Evolutionary conservation across 2,888 invertebrate genomes (phyloP), one percentile per base, ranked within the genome.

Genomic region (Arrhopalites spinosus): DNA sequence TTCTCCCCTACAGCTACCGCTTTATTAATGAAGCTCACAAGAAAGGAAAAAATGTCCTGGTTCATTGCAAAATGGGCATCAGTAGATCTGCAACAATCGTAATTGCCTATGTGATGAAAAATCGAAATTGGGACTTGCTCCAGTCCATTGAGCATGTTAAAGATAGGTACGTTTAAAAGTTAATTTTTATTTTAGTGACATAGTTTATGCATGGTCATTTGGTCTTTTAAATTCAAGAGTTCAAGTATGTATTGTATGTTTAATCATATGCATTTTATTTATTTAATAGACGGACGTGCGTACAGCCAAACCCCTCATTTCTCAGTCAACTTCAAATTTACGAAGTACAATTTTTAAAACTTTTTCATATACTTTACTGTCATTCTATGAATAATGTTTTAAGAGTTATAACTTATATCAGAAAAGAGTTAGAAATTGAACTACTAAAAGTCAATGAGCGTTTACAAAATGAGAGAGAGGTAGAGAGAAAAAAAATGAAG

Each of bases 51-150:
- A 96, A 96, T 87, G 96, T 97, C 75, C 88, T 99, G 83, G 98
- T 99, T 70, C 98, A 99, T 86, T 99, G 99, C 87, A 98, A 98
- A 88, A 98, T 98, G 96, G 99, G 99, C 29, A 95, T 99, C 78
- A 97, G 97, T 86, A 89, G 98, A 79, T 98, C 98, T 23, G 98
- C 98, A 2, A 97, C 97, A 1, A 98, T 98, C 25, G 98, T 98
- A 23, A 96, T 98, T 84, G 98, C 98, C 0, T 98, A 96, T 87
- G 94, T 96, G 29, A 99, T 99, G 98, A 98, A 98, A 87, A 95
- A 96, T 25, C 93, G 93, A 86, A 93, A 94, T 85, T 96, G 95
- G 96, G 92, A 94, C 84, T 92, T 97, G 84, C 90, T 93, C 78
- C 91, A 93, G 83, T 96, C 98, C 1, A 88, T 94, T 83, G 90